These are phyloP conservation scores for Myiothlypis coronata DNA, from an alignment of 2,797 vertebrate species.

Conservation along the genomic window DNA sequence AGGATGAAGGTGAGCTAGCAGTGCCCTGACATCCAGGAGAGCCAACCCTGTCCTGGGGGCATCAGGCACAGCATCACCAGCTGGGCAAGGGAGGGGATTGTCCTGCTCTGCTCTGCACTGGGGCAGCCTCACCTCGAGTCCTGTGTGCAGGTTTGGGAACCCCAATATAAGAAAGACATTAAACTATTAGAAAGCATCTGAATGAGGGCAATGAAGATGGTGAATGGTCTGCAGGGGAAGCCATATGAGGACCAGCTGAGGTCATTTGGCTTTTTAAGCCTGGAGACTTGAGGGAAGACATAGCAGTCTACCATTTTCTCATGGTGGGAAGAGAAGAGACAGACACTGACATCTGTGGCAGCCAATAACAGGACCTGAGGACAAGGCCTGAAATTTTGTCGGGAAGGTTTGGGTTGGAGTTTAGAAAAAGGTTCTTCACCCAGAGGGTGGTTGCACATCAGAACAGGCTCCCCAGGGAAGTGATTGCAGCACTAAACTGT, in stretches of 20 bases:
- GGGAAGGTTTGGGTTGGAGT: background rate
- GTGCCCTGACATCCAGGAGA: background rate
- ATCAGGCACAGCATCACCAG: background rate
- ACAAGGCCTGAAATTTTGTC: background rate
- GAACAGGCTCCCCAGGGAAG: background rate
- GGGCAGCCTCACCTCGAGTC: fast-evolving
- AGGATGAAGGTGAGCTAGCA: fast-evolving
- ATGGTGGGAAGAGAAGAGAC: background rate
- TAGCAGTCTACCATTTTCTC: background rate
- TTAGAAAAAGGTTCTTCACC: background rate
- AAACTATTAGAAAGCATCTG: fast-evolving
- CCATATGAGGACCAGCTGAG: fast-evolving
- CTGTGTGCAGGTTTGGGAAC: background rate
- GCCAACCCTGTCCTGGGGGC: fast-evolving
- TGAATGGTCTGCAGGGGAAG: background rate
- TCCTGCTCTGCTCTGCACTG: fast-evolving
- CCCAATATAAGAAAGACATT: background rate
- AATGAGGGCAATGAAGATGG: background rate
- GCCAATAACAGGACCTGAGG: fast-evolving
- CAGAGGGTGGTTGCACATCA: fast-evolving
- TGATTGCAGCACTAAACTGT: too few relatives aligned
- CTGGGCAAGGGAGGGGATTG: background rate
- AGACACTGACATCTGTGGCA: background rate
- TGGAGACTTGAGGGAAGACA: background rate
- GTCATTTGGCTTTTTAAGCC: background rate